Conservation (phyloP, 1,140 invertebrate genomes). For the Asobara japonica region DNA sequence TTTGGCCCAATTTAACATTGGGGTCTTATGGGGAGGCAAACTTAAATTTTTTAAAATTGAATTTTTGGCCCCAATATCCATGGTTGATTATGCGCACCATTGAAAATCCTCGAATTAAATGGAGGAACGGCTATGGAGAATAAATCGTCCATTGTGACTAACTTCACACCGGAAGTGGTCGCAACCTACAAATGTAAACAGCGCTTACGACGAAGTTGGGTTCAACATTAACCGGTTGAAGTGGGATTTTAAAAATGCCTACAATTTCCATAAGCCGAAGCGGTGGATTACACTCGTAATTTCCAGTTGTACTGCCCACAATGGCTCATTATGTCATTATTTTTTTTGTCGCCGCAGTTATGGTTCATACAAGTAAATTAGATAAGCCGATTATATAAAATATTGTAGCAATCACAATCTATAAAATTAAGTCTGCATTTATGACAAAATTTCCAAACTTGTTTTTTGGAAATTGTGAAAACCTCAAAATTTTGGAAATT, state of each 20-base stretch:
- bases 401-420: too few species aligned
- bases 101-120: background rate
- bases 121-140: background rate
- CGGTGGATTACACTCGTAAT: background rate
- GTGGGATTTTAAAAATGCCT: background rate
- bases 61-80: too few species aligned
- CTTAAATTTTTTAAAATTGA: too few species aligned
- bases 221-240: background rate
- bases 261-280: background rate
- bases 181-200: background rate
- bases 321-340: background rate
- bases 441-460: background rate
- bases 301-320: constrained; percentile 4
- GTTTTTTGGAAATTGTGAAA: background rate
- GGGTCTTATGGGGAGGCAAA: too few species aligned
- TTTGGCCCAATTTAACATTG: too few species aligned
- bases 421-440: background rate
- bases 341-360: background rate
- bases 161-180: background rate
- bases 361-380: background rate
- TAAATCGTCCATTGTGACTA: too few species aligned
- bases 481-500: background rate
- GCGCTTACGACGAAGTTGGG: background rate
- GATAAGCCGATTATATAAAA: background rate
- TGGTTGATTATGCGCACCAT: background rate